Conservation (phyloP, 1,140 invertebrate genomes). For the Trichoplusia ni region DNA sequence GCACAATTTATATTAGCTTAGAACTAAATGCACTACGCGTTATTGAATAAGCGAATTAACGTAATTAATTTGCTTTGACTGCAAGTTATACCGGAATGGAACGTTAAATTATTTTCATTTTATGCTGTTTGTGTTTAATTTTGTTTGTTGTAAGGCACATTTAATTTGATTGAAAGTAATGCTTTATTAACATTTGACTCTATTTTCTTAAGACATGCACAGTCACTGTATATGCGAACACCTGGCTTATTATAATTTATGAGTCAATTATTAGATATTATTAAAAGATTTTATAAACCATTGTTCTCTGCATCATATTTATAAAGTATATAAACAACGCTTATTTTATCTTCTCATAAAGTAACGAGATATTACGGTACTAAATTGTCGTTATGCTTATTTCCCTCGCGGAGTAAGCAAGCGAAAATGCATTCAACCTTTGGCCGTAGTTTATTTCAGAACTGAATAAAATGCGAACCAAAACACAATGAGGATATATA, state of each 20-base stretch:
- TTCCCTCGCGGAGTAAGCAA: constrained; percentile 20
- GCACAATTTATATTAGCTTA: constrained; percentile 3
- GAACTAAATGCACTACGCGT: neutral
- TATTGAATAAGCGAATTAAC: constrained; percentile 8
- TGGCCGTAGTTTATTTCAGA: constrained; percentile 1
- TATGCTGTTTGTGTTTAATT: too few relatives aligned
- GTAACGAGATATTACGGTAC: constrained; percentile 14
- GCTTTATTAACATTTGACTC: too few relatives aligned
- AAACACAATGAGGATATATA: neutral
- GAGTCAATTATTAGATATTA: too few relatives aligned
- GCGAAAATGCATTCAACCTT: constrained; percentile 13
- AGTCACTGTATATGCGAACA: too few relatives aligned
- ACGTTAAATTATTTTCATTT: too few relatives aligned
- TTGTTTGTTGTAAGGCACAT: too few relatives aligned
- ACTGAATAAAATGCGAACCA: neutral
- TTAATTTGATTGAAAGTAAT: too few relatives aligned
- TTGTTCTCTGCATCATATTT: neutral
- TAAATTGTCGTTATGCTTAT: constrained; percentile 24
- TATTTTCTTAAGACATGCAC: too few relatives aligned
- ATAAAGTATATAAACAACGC: neutral
- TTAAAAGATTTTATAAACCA: neutral
- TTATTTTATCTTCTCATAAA: constrained; percentile 19
- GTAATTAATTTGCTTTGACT: neutral
- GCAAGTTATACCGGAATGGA: too few relatives aligned
- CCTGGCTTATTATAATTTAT: too few relatives aligned